phyloP scores from a whole-genome alignment of 2,888 invertebrate genomes.

The Pammene aurita region DNA sequence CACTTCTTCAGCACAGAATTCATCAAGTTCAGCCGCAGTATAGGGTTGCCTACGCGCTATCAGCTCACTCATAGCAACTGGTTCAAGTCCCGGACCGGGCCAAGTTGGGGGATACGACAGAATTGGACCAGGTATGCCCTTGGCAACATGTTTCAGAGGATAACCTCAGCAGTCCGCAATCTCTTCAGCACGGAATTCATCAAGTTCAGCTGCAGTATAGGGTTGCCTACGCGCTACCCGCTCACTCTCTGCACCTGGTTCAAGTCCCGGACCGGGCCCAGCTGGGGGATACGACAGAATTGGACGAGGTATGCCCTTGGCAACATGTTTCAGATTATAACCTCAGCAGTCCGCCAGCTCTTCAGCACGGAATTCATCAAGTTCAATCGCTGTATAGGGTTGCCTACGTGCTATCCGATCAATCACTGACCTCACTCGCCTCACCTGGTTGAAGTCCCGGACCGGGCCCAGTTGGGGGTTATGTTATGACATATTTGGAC shows the following conservation, averaged over 20 bases:
- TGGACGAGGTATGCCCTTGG: slow-evolving; percentile 10
- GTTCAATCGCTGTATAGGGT: slow-evolving; percentile 62
- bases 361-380: too few species aligned
- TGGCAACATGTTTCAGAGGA: slow-evolving; percentile 53
- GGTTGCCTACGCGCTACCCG: slow-evolving; percentile 64
- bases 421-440: background rate
- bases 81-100: slow-evolving; percentile 5
- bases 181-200: slow-evolving; percentile 72
- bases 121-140: background rate
- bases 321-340: background rate
- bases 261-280: slow-evolving; percentile 2
- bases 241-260: background rate
- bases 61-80: background rate
- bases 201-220: slow-evolving; percentile 67
- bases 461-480: slow-evolving; percentile 12
- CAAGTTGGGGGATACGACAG: slow-evolving; percentile 8
- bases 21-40: slow-evolving; percentile 65
- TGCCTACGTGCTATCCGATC: slow-evolving; percentile 61
- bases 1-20: slow-evolving; percentile 70
- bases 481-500: slow-evolving; percentile 2
- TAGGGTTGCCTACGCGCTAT: slow-evolving; percentile 69
- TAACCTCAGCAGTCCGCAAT: slow-evolving; percentile 62
- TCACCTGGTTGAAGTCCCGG: slow-evolving; percentile 9
- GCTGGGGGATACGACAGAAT: slow-evolving; percentile 11
- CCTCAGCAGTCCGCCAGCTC: too few species aligned